Conservation (phyloP, 2,797 vertebrate species). For the Delichon dasypus region DNA sequence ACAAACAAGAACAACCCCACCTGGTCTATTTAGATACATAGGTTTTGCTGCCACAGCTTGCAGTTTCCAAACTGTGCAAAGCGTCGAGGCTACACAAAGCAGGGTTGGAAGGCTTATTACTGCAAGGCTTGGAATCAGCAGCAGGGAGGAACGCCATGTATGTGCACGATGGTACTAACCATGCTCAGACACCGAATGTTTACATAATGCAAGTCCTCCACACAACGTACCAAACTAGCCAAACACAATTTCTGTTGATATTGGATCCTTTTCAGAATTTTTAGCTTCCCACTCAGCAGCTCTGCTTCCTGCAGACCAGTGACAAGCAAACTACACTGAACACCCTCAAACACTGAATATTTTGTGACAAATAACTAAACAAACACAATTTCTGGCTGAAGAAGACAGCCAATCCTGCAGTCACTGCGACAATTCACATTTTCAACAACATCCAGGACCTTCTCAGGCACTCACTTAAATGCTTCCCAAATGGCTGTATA, state of each 20-base stretch:
- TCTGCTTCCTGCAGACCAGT: neutral
- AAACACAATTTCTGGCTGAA: neutral
- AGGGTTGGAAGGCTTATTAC: neutral
- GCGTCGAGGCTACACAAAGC: neutral
- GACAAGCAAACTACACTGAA: neutral
- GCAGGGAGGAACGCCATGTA: neutral
- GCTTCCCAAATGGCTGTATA: neutral
- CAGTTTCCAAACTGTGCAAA: neutral
- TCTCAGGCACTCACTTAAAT: neutral
- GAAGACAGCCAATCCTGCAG: neutral
- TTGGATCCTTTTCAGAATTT: neutral
- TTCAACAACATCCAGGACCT: neutral
- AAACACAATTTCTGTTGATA: neutral
- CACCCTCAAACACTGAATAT: neutral
- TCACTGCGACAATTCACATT: fast-evolving
- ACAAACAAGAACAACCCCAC: neutral
- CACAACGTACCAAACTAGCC: neutral
- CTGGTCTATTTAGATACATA: neutral
- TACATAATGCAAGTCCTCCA: neutral
- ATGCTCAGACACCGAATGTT: neutral
- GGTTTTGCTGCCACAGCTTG: neutral
- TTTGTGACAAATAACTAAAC: neutral
- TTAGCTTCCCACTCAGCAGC: neutral
- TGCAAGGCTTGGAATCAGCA: neutral
- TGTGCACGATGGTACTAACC: neutral